Evolutionary conservation across 2,888 invertebrate genomes (phyloP), one percentile per base, ranked within the genome.

Genomic region (Lasioglossum morio): DNA sequence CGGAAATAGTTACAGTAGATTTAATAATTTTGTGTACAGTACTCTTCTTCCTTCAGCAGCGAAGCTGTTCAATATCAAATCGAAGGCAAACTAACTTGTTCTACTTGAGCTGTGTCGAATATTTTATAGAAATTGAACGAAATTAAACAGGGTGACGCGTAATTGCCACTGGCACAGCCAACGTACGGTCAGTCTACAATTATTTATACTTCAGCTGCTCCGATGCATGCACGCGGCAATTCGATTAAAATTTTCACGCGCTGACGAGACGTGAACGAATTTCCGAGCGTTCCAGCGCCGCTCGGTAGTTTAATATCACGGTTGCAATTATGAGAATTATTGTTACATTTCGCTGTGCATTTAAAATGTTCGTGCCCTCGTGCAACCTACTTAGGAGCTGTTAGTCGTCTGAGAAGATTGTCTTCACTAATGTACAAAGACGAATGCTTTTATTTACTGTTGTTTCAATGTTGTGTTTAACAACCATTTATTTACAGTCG

Each of bases 231-330:
- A 53, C 46, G 81, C 78, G 60, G 78, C 73, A 76, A 83, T 81
- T 84, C 77, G 84, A 83, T 87, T 82, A 85, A 89, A 89, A 87
- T 89, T 89, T 85, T 89, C 79, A 80, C 84, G 85, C 82, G 78
- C 19, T 80, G 82, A 79, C 77, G 84, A 88, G 75, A 81, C 48
- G 80, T 72, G 72, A 87, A 82, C 76, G 76, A 77, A 87, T 87
- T 88, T 87, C 81, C 46, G 60, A 76, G 66, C 57, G 34, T 78
- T 78, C 12, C 76, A 46, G 14, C 27, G 27, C 16, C 16, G 53
- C 1, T 10, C 27, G 70, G 48, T 48, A 66, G 80, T 72, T 78
- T 40, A 81, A 85, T 86, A 85, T 69, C 66, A 63, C 69, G n/a
- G 53, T 72, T 43, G 69, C 48, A 81, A 85, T 76, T 66, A 48